phyloP scores from a whole-genome alignment of 2,113 vertebrate genomes.

The Ivindomyrus marchei region DNA sequence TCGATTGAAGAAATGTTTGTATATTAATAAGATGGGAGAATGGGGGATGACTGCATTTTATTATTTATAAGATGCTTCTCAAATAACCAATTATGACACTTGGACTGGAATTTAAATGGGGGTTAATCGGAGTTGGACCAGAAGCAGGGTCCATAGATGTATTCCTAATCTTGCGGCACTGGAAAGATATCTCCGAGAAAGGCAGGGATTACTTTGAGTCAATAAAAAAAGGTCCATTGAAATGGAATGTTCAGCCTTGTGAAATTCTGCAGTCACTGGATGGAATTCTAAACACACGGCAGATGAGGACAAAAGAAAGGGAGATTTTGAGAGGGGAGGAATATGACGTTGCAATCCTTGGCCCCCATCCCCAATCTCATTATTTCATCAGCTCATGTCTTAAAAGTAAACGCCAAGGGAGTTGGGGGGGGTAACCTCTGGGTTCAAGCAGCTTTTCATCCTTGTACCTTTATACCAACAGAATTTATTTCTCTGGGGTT shows the following conservation, averaged over 20 bases:
- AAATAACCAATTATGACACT: neutral
- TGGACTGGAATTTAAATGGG: neutral
- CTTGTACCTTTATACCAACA: slow-evolving; percentile 2
- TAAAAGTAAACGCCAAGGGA: neutral
- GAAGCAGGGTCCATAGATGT: neutral
- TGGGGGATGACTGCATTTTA: neutral
- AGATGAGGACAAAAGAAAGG: slow-evolving; percentile 10
- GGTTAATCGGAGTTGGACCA: neutral
- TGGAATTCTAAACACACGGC: neutral
- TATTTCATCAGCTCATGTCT: neutral
- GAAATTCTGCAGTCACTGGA: slow-evolving; percentile 1
- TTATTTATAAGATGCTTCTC: neutral
- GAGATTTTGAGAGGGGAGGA: neutral
- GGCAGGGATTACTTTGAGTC: neutral
- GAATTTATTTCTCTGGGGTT: neutral
- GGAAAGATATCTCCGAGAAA: neutral
- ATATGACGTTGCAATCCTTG: neutral
- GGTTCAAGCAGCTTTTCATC: slow-evolving; percentile 6
- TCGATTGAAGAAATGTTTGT: neutral
- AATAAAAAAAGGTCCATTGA: neutral
- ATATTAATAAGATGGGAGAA: neutral
- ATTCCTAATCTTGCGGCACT: neutral
- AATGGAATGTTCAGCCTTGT: neutral
- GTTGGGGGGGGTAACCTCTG: neutral
- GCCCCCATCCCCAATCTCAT: neutral